A percentile compares a stretch with the other conserved stretches of the same genome.
These are phyloP conservation scores for Scyliorhinus canicula DNA, from an alignment of 2,797 vertebrate genomes.

Conservation along the genomic window DNA sequence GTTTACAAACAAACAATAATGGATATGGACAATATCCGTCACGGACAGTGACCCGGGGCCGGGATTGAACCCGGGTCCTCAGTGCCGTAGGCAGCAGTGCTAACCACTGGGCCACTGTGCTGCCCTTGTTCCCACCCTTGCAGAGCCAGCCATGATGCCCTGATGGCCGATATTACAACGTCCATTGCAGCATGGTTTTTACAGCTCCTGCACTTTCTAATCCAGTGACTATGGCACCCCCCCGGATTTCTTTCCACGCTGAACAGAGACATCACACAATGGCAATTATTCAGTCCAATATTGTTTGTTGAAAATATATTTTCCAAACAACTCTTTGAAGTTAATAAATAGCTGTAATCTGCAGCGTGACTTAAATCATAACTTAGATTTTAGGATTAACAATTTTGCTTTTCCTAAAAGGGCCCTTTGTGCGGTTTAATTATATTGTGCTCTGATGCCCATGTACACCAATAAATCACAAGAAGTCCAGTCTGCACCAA, in stretches of 20 bases:
- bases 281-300: not conserved
- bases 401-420: constrained; percentile 14
- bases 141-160: not conserved
- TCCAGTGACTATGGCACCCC: too few species aligned
- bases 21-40: not conserved
- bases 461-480: not conserved
- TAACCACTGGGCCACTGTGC: too few species aligned
- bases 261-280: not conserved
- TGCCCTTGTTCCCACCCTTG: not conserved
- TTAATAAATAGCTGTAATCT: constrained; percentile 24
- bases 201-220: not conserved
- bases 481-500: too few species aligned
- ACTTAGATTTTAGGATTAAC: constrained; percentile 30
- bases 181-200: not conserved
- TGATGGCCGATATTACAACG: not conserved
- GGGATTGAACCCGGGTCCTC: too few species aligned
- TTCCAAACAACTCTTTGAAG: constrained; percentile 19
- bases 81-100: too few species aligned
- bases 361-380: constrained; percentile 24
- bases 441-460: not conserved
- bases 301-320: not conserved
- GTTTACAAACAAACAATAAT: not conserved
- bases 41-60: too few species aligned
- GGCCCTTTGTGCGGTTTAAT: constrained; percentile 7
- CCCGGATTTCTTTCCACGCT: too few species aligned